Evolutionary conservation across 1,140 invertebrate genomes (phyloP).

Genomic region (Physella acuta): DNA sequence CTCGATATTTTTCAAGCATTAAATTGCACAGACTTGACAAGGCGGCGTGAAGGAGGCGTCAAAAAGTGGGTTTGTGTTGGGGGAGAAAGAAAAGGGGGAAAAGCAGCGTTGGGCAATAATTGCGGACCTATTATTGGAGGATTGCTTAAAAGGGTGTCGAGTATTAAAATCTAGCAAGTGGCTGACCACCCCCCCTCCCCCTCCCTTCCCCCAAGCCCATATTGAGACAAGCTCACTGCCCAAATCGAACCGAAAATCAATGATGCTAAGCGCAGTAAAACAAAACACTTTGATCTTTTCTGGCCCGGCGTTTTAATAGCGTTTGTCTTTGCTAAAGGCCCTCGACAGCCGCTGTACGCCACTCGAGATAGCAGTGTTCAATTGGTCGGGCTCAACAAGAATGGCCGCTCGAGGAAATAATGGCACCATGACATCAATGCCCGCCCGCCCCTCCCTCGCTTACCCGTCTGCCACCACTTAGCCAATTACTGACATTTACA

Average conservation of each 20-base stretch:
- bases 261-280: not conserved
- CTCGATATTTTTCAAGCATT: too few species aligned
- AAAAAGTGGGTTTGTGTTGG: too few species aligned
- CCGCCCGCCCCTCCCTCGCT: conserved; percentile 2
- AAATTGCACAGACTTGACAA: too few species aligned
- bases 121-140: too few species aligned
- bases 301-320: not conserved
- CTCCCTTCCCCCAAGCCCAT: not conserved
- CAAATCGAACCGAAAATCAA: not conserved
- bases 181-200: not conserved
- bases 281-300: not conserved
- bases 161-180: too few species aligned
- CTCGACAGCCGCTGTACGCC: not conserved
- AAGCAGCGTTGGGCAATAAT: too few species aligned
- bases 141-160: too few species aligned
- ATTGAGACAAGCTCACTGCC: not conserved
- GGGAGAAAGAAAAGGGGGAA: too few species aligned
- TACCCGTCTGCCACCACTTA: not conserved
- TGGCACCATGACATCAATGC: too few species aligned
- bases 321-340: not conserved
- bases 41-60: too few species aligned
- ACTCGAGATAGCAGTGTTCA: not conserved
- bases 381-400: not conserved
- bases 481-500: not conserved
- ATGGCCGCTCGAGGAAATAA: not conserved